Evolutionary conservation across 2,888 invertebrate genomes (phyloP).

Genomic region (Leptothorax acervorum): DNA sequence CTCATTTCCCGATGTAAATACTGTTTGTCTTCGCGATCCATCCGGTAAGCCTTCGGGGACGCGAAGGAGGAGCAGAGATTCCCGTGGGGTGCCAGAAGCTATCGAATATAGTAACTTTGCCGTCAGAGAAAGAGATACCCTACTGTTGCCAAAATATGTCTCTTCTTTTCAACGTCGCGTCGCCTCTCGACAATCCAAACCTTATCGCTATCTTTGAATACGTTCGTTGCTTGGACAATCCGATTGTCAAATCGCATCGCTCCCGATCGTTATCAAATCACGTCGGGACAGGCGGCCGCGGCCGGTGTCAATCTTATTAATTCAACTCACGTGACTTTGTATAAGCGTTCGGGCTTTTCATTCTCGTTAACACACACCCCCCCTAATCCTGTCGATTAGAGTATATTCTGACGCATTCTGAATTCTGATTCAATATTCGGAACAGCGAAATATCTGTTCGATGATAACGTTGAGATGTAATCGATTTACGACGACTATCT

Average conservation of each 20-base stretch:
- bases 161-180: background rate
- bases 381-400: slow-evolving; percentile 62
- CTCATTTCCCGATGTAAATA: slow-evolving; percentile 84
- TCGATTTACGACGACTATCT: background rate
- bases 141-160: slow-evolving; percentile 8
- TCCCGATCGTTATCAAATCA: slow-evolving; percentile 63
- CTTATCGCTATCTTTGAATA: background rate
- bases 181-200: background rate
- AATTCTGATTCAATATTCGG: slow-evolving; percentile 51
- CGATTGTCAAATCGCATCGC: slow-evolving; percentile 54
- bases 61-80: slow-evolving; percentile 55
- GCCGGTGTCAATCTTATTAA: slow-evolving; percentile 65
- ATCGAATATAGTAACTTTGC: slow-evolving; percentile 33
- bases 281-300: slow-evolving; percentile 43
- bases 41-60: slow-evolving; percentile 72
- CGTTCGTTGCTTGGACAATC: slow-evolving; percentile 41
- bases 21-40: slow-evolving; percentile 78
- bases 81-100: slow-evolving; percentile 59
- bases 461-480: slow-evolving; percentile 2
- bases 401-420: slow-evolving; percentile 43
- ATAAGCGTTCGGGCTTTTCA: slow-evolving; percentile 69
- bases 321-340: slow-evolving; percentile 70
- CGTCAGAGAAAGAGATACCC: slow-evolving; percentile 2
- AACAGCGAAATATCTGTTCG: slow-evolving; percentile 3
- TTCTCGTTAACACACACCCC: slow-evolving; percentile 70